Evolutionary conservation across 1,140 invertebrate genomes (phyloP).

Genomic region (Sipha flava): DNA sequence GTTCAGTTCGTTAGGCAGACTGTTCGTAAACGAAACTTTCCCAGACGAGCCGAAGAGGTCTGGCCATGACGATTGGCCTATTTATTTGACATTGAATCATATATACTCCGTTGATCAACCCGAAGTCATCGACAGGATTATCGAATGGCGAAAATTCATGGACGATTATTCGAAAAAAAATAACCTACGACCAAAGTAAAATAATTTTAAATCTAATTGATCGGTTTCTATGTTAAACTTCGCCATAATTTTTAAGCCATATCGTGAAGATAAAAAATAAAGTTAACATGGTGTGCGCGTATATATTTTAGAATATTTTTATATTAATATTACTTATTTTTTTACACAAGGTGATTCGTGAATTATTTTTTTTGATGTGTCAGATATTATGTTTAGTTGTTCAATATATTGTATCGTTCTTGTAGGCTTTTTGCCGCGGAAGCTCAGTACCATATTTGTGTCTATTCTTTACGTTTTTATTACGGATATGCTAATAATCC

Average conservation of each 20-base stretch:
- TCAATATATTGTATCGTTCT: background rate
- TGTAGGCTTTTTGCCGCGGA: background rate
- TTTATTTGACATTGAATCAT: constrained; percentile 46
- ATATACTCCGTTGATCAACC: constrained; percentile 55
- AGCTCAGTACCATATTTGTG: background rate
- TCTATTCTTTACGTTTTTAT: background rate
- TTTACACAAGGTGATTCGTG: no score
- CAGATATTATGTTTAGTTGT: background rate
- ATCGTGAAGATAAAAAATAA: no score
- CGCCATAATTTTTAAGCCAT: no score
- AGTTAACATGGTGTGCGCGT: no score
- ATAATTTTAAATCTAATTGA: no score
- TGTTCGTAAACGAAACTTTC: constrained; percentile 45
- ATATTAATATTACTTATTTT: no score
- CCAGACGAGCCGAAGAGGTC: constrained; percentile 40
- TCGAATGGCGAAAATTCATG: constrained; percentile 53
- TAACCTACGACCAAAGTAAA: background rate
- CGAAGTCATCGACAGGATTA: constrained; percentile 53
- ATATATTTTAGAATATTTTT: no score
- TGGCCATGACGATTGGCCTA: background rate
- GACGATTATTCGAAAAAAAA: constrained; percentile 47
- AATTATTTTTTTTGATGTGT: background rate
- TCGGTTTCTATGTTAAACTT: no score
- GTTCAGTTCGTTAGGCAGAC: constrained; percentile 50
- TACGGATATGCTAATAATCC: background rate